phyloP scores from a whole-genome alignment of 1,140 invertebrate genomes.

The Drosophila rufa region DNA sequence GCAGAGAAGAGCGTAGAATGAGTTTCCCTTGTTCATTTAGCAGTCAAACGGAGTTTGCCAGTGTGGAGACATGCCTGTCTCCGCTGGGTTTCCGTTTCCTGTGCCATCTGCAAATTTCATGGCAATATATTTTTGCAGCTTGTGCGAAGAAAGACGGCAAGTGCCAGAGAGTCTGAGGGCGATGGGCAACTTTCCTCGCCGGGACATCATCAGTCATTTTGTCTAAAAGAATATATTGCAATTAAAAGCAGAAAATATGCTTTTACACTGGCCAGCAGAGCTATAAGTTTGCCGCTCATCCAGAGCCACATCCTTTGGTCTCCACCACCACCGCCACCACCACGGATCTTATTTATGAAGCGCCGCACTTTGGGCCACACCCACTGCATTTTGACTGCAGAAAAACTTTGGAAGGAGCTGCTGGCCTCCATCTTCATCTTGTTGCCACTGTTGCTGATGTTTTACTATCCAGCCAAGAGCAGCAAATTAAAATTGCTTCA shows the following conservation, averaged over 20 bases:
- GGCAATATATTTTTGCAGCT: slow-evolving; percentile 77
- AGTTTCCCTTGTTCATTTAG: slow-evolving; percentile 78
- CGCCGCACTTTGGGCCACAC: slow-evolving; percentile 61
- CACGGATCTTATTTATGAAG: slow-evolving; percentile 70
- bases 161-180: neutral
- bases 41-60: slow-evolving; percentile 72
- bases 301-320: slow-evolving; percentile 11
- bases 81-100: slow-evolving; percentile 78
- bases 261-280: slow-evolving; percentile 67
- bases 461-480: slow-evolving; percentile 68
- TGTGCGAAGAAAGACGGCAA: slow-evolving; percentile 26
- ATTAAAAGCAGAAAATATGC: slow-evolving; percentile 84
- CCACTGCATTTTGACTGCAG: slow-evolving; percentile 67
- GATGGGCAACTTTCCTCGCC: slow-evolving; percentile 25
- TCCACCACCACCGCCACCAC: neutral
- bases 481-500: slow-evolving; percentile 82
- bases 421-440: slow-evolving; percentile 39
- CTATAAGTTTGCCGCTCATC: slow-evolving; percentile 49
- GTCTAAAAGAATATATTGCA: slow-evolving; percentile 84
- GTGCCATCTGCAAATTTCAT: slow-evolving; percentile 73
- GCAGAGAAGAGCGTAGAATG: slow-evolving; percentile 39
- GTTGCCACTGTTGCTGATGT: slow-evolving; percentile 71
- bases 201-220: slow-evolving; percentile 81
- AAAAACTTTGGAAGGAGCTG: slow-evolving; percentile 32
- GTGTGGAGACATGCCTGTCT: slow-evolving; percentile 67